Base-by-base conservation (phyloP, 2,797 vertebrate genomes). In the Sebastes reedi region DNA sequence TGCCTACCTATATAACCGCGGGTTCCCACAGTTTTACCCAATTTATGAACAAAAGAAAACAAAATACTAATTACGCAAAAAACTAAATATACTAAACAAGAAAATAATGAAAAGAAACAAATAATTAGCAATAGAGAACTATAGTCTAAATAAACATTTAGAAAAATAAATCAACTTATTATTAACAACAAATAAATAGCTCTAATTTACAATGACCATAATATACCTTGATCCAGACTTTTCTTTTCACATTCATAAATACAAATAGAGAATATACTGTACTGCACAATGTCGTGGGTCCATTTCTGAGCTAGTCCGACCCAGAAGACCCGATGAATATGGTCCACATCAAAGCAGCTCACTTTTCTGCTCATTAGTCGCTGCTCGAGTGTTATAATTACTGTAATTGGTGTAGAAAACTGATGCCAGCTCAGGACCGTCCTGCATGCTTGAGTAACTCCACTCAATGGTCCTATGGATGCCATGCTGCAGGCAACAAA, bases 361-460 rank as follows among this genome's bases (percentile, higher is more conserved):
- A 8, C 2, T 79, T 77, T 82, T 79, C 83, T 77, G 74, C 72
- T 81, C 83, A 84, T 88, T 88, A 82, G 54, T 80, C 67, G 25
- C 60, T 27, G 46, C 56, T 78, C 42, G 80, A 84, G 64, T 68
- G 54, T 82, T 83, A 58, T 71, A 89, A 90, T 88, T 84, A 77
- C 72, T 75, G 70, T 89, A 90, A 92, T 86, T 92, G 83, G 72
- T 82, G 24, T 42, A 27, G 73, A 81, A 87, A 83, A 87, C 24
- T 8, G 75, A 87, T 87, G 81, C 68, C 83, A 82, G 90, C 75
- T 87, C 79, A 72, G 79, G 46, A 58, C 56, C 2, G 36, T 60
- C 61, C 78, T 62, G 36, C 65, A 88, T 70, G 89, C 91, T 80
- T 90, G 92, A 94, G 89, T 85, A 87, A 73, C 59, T 77, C 61